Base-by-base conservation (phyloP, 2,797 vertebrate genomes). In the Poeciliopsis gracilis region DNA sequence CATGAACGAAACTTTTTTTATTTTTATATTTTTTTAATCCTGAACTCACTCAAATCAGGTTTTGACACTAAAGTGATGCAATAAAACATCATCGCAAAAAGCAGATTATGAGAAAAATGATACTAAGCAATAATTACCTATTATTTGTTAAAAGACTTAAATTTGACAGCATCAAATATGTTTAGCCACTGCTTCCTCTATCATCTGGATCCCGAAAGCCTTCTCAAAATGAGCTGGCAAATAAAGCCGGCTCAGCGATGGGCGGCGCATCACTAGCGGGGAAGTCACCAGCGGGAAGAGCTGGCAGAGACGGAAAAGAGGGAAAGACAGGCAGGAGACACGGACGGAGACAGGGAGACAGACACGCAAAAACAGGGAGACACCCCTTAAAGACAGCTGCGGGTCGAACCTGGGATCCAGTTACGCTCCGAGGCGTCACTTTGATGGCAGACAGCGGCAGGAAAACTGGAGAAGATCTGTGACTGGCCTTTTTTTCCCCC, bases 271-370 rank as follows among this genome's bases (percentile, higher is more conserved):
- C 43, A 46, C 67, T 70, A 89, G 67, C 59, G 86, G 89, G 93
- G 88, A 91, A 92, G 90, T 89, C 90, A 75, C 89, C 84, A 86
- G 90, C 87, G 87, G 87, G 83, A 23, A n/a, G 86, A 87, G 86
- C 90, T 84, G 91, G 80, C 71, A 69, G 49, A 88, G 79, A 88
- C 90, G 78, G 87, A 80, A 83, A 85, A 82, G 86, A 90, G 82
- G 83, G 90, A 84, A 76, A 85, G 79, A 76, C 66, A 46, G 79
- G 36, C 41, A 69, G 71, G 61, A 80, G 41, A 70, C 7, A 70
- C 67, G 7, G 67, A 33, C 16, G 51, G 41, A 70, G 59, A 81
- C 79, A 59, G 55, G 72, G 55, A 72, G 25, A 66, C 55, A 47
- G 74, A 28, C 59, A 57, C 47, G 36, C 41, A 72, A 55, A 51